These are phyloP conservation scores for Acanthosepion esculentum DNA, from an alignment of 2,888 invertebrate genomes.

Conservation along the genomic window DNA sequence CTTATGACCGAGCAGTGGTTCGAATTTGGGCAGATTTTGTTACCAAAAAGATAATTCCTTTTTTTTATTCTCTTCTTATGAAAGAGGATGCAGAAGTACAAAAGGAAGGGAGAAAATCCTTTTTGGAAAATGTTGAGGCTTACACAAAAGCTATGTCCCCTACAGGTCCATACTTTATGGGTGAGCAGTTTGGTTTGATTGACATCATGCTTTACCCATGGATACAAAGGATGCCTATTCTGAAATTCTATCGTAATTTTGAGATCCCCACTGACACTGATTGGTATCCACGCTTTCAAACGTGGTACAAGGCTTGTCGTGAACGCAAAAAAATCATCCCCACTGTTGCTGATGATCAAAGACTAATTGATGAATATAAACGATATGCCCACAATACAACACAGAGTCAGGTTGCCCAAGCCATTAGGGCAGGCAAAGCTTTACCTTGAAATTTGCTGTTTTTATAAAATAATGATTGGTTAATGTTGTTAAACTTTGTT, in stretches of 20 bases:
- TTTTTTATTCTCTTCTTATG: conserved; percentile 57
- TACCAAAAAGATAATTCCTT: conserved; percentile 60
- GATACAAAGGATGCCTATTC: conserved; percentile 54
- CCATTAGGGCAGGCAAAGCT: conserved; percentile 54
- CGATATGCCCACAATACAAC: conserved; percentile 55
- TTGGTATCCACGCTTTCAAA: conserved; percentile 52
- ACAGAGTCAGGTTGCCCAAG: conserved; percentile 56
- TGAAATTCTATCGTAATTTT: conserved; percentile 59
- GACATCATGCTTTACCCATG: conserved; percentile 64
- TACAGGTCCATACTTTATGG: conserved; percentile 59
- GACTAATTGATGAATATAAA: conserved; percentile 51
- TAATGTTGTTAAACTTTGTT: neutral
- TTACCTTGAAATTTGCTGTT: conserved; percentile 38
- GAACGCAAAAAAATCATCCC: conserved; percentile 49
- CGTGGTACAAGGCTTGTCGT: conserved; percentile 55
- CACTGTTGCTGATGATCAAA: conserved; percentile 50
- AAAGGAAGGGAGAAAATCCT: conserved; percentile 53
- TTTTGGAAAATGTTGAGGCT: conserved; percentile 54
- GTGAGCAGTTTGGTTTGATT: conserved; percentile 58
- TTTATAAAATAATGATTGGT: neutral
- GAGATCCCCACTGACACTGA: conserved; percentile 54
- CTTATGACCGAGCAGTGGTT: conserved; percentile 58
- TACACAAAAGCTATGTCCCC: conserved; percentile 54
- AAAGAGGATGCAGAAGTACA: conserved; percentile 55
- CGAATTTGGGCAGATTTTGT: conserved; percentile 62